Base-by-base conservation (phyloP, 2,797 vertebrate genomes). In the Aldrovandia affinis region DNA sequence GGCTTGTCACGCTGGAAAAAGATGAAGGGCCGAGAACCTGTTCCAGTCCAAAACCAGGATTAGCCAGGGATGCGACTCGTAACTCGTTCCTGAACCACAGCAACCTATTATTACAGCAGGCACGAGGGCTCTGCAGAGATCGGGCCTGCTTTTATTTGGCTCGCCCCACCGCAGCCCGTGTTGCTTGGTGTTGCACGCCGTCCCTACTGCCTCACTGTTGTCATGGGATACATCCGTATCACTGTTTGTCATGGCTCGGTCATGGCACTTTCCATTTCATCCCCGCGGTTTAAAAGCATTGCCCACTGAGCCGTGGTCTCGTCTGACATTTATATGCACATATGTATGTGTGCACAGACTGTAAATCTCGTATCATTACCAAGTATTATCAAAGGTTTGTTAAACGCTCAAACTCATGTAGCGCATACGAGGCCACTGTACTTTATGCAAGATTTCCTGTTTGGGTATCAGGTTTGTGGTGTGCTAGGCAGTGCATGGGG, bases 301-400 rank as follows among this genome's bases (percentile, higher is more conserved):
- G 73, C 82, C 73, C 82, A 61, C 82, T 78, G 52, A 73, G 68
- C 68, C 68, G 33, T 73, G 68, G 33, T 30, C 18, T 8, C 33
- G 68, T 39, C 68, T 73, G 68, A 73, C 68, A 73, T 73, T 77
- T 82, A 83, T 85, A 83, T 63, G 87, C 55, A 39, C 83, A 83
- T 89, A 33, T 83, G 81, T 73, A 83, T 80, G 86, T 85, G 61
- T 87, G 87, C 82, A 63, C 79, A 84, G 87, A 87, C 86, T 73
- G 77, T 85, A 39, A 39, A 83, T 50, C 78, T n/a, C 68, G 80
- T 86, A 84, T 86, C 82, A 86, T 86, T 86, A 59, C 80, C 80
- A 80, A 68, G 84, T 54, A 22, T 84, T 81, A 73, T 82, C 30
- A 81, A 81, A n/a, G 55, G 22, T 81, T 22, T 39, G 57, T 63